A percentile compares a stretch with the other conserved stretches of the same genome.
Conservation (phyloP, 1,140 invertebrate genomes). For the Parapsyche elsis region DNA sequence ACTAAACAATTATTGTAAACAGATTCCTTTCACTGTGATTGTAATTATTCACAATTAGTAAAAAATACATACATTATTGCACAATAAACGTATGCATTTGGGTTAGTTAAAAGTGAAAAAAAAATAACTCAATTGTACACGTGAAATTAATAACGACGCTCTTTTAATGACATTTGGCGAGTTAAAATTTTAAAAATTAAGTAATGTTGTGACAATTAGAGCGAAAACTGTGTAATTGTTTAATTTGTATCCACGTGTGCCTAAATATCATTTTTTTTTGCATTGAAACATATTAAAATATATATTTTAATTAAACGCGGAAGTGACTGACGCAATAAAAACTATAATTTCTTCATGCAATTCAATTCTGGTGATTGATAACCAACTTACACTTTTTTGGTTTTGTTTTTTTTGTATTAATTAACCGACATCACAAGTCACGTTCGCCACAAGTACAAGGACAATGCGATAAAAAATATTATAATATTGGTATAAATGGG, state of each 20-base stretch:
- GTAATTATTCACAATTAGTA: too few relatives aligned
- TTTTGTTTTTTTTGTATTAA: neutral
- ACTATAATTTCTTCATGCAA: conserved; percentile 22
- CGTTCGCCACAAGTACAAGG: conserved; percentile 13
- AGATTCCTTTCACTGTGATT: too few relatives aligned
- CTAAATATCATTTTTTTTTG: neutral
- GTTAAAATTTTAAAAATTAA: neutral
- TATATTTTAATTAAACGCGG: conserved; percentile 20
- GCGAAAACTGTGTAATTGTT: neutral
- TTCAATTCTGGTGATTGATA: neutral
- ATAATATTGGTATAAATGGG: neutral
- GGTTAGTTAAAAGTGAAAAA: neutral
- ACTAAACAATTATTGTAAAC: too few relatives aligned
- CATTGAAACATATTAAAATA: neutral
- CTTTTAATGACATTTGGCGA: too few relatives aligned
- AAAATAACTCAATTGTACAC: neutral
- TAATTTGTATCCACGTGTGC: neutral
- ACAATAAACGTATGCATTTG: too few relatives aligned
- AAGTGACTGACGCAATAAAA: conserved; percentile 29
- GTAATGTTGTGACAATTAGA: neutral
- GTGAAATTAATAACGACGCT: too few relatives aligned
- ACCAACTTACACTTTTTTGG: neutral
- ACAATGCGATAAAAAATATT: conserved; percentile 9
- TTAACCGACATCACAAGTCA: neutral
- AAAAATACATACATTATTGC: too few relatives aligned